Evolutionary conservation across 2,113 vertebrate species (phyloP), one percentile per base, ranked within the genome.

Genomic region (Upupa epops): DNA sequence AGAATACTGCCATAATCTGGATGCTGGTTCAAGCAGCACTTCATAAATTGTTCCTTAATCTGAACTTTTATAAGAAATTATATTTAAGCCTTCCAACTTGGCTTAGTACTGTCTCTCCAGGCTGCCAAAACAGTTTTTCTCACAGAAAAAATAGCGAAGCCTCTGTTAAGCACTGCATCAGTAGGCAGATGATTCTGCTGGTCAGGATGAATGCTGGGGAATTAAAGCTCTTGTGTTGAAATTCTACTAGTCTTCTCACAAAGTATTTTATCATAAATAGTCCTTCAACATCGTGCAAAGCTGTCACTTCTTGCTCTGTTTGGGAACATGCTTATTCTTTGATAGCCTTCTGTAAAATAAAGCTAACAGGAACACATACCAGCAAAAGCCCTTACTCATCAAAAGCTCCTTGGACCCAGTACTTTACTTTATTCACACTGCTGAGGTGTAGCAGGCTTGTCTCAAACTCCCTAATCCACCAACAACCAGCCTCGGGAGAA

Each of bases 41-140:
- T 93, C 90, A 95, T 95, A 96, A 96, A 95, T 94, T 93, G 92
- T 75, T 92, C 29, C 81, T 60, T 96, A 96, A 96, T 94, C 93
- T 93, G 70, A 90, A 90, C 93, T 93, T 92, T 91, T 95, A 88
- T 49, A 94, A 94, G 83, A 80, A 95, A 92, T 94, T 90, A 78
- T 25, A 92, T 84, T 78, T 94, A 93, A 93, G 73, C 66, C 70
- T 93, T 96, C 96, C 88, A 96, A 94, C 86, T 96, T 96, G 93
- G 94, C 94, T 93, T 93, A 84, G 81, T 34, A 36, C 48, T 69
- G 83, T 83, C 73, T 88, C 86, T 69, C 65, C 10, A 5, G 74
- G 88, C 61, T 95, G 94, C 88, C 90, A 96, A 92, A 86, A 86
- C 34, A 71, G 46, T 90, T 94, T 59, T 81, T 58, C 65, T 90